These are phyloP conservation scores for Galeruca laticollis DNA, from an alignment of 2,888 invertebrate species.

Conservation along the genomic window DNA sequence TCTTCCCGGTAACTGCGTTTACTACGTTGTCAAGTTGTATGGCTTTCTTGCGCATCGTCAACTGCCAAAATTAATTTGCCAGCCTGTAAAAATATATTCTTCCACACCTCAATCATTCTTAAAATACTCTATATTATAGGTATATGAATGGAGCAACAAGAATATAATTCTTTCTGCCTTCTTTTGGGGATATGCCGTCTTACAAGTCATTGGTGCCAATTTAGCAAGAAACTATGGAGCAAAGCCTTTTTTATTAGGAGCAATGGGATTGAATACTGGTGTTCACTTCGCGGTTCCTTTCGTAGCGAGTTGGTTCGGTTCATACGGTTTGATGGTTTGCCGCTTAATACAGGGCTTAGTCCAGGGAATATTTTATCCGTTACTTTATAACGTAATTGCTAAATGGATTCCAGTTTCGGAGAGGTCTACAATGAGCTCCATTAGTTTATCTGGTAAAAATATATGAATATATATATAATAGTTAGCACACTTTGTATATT, in stretches of 20 bases:
- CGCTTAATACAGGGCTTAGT: slow-evolving; percentile 80
- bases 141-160: slow-evolving; percentile 54
- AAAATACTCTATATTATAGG: too few relatives aligned
- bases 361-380: slow-evolving; percentile 80
- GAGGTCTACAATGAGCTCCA: slow-evolving; percentile 75
- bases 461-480: not conserved
- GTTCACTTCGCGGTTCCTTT: slow-evolving; percentile 76
- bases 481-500: too few relatives aligned
- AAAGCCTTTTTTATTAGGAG: slow-evolving; percentile 72
- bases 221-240: slow-evolving; percentile 81
- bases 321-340: slow-evolving; percentile 73
- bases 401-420: slow-evolving; percentile 81
- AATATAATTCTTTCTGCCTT: slow-evolving; percentile 78
- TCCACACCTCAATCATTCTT: too few relatives aligned
- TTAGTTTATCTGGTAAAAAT: slow-evolving; percentile 71
- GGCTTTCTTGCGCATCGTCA: too few relatives aligned
- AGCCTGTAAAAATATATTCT: too few relatives aligned
- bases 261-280: slow-evolving; percentile 73
- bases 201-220: slow-evolving; percentile 79
- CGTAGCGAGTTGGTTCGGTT: slow-evolving; percentile 73
- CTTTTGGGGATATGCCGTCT: slow-evolving; percentile 83
- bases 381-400: slow-evolving; percentile 78
- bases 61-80: too few relatives aligned
- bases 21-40: too few relatives aligned
- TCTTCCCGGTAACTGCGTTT: too few relatives aligned